Conservation (phyloP, 2,113 vertebrate genomes). For the Scomber colias region DNA sequence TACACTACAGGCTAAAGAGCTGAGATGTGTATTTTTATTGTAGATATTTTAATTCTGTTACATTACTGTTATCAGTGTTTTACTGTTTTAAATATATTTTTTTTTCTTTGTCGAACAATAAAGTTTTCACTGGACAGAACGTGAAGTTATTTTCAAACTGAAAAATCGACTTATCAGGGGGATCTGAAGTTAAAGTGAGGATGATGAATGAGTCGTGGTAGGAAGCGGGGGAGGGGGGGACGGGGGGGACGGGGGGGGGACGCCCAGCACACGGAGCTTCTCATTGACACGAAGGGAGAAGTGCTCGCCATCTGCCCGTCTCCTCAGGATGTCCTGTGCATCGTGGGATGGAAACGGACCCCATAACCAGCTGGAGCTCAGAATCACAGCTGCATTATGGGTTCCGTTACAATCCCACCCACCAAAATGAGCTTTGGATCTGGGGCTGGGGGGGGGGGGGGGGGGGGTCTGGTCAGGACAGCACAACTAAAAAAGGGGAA, state of each 20-base stretch:
- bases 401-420: constrained; percentile 87
- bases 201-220: background rate
- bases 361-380: constrained; percentile 82
- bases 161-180: background rate
- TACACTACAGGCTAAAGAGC: background rate
- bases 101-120: constrained; percentile 9
- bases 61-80: background rate
- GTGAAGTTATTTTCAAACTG: background rate
- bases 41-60: constrained; percentile 24
- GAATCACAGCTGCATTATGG: constrained; percentile 88
- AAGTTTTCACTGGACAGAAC: constrained; percentile 25
- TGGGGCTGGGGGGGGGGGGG: background rate
- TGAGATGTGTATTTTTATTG: constrained; percentile 6
- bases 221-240: background rate
- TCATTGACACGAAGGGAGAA: background rate
- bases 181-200: background rate
- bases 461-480: background rate
- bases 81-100: background rate
- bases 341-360: constrained; percentile 84
- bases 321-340: constrained; percentile 56
- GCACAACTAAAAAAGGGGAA: background rate
- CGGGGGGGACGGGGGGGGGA: background rate
- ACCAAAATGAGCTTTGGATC: constrained; percentile 48
- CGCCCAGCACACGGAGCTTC: background rate
- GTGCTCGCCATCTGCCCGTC: background rate